A percentile compares a stretch with the other conserved stretches of the same genome.
Evolutionary conservation across 2,113 vertebrate species (phyloP).

Genomic region (Eclectus roratus): DNA sequence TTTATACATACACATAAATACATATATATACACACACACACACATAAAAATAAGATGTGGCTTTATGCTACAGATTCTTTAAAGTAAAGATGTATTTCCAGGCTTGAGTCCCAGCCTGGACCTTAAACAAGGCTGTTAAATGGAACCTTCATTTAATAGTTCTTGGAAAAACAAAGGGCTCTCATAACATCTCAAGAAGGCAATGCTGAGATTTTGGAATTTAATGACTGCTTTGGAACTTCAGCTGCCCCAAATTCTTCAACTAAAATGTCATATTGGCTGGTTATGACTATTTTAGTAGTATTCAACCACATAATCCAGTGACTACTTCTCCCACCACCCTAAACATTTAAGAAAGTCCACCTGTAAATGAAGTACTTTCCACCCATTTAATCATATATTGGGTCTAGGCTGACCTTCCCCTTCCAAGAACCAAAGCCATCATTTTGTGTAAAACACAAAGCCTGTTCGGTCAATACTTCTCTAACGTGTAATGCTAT

Average conservation of each 20-base stretch:
- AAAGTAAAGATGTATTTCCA: background rate
- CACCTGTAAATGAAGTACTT: background rate
- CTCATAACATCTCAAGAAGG: background rate
- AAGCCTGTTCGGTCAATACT: background rate
- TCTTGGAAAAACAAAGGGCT: background rate
- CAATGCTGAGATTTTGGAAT: background rate
- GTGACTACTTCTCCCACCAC: background rate
- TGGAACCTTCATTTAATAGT: background rate
- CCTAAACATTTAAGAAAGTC: background rate
- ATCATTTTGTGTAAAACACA: background rate
- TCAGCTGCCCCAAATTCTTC: background rate
- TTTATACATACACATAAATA: background rate
- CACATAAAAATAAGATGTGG: background rate
- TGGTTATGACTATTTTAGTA: background rate
- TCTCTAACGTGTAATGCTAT: background rate
- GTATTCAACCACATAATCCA: background rate
- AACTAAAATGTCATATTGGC: background rate
- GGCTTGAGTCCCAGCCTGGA: background rate
- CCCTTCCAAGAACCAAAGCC: background rate
- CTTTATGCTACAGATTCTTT: background rate
- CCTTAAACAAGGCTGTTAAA: background rate
- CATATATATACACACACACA: background rate
- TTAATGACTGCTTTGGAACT: background rate
- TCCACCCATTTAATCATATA: background rate
- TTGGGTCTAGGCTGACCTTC: background rate